A percentile compares a stretch with the other conserved stretches of the same genome.
Evolutionary conservation across 2,797 vertebrate species (phyloP).

Genomic region (Enteromius trimaculatus): DNA sequence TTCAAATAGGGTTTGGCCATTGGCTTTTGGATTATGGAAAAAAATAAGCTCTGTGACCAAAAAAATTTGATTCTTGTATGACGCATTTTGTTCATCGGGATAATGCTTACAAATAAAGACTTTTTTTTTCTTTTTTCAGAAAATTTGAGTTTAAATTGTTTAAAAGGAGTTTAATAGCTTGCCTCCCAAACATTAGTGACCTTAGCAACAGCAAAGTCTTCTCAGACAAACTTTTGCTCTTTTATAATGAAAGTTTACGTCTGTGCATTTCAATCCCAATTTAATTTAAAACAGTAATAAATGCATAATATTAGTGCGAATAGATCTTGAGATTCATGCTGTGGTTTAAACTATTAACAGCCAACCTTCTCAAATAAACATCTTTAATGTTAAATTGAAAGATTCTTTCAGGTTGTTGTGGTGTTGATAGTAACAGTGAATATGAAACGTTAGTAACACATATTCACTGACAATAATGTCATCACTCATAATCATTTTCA

Average conservation of each 20-base stretch:
- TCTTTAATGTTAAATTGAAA: background rate
- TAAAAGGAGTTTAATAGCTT: background rate
- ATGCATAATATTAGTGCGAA: background rate
- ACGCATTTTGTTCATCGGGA: background rate
- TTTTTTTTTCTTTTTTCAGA: background rate
- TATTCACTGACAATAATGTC: background rate
- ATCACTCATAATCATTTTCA: constrained; percentile 1
- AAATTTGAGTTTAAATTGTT: background rate
- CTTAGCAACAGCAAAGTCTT: background rate
- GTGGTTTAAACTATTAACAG: background rate
- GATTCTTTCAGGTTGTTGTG: background rate
- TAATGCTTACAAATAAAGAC: background rate
- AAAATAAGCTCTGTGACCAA: background rate
- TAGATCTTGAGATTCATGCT: background rate
- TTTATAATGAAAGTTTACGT: background rate
- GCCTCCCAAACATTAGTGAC: background rate
- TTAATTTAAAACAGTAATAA: background rate
- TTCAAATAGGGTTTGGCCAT: background rate
- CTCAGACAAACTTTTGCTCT: background rate
- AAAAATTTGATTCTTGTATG: background rate
- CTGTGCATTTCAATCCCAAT: background rate
- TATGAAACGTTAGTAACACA: background rate
- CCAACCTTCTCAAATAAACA: background rate
- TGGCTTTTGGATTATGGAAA: background rate
- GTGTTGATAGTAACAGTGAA: background rate